Conservation (phyloP, 2,888 invertebrate genomes). For the Euplexia lucipara region DNA sequence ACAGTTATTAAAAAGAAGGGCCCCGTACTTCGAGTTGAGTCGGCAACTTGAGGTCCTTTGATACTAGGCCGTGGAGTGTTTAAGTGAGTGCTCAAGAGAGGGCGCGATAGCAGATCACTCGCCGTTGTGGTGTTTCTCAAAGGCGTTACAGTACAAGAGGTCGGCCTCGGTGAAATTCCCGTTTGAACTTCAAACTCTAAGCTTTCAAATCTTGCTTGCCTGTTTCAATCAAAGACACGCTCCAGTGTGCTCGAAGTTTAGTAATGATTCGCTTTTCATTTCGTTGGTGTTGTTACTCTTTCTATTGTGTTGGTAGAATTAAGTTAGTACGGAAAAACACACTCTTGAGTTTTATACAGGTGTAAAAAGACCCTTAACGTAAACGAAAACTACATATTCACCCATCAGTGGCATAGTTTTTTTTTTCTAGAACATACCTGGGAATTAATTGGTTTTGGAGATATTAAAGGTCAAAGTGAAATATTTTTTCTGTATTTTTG, state of each 20-base stretch:
- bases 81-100: conserved; percentile 81
- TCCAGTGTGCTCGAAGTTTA: conserved; percentile 44
- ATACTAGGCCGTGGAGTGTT: conserved; percentile 77
- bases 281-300: conserved; percentile 25
- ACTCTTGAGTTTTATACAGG: no score
- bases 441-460: no score
- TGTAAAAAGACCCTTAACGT: no score
- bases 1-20: conserved; percentile 64
- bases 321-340: conserved; percentile 6
- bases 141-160: conserved; percentile 64
- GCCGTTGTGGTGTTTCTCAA: conserved; percentile 74
- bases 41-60: conserved; percentile 76
- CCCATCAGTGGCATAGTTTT: no score
- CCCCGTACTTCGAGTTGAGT: conserved; percentile 69
- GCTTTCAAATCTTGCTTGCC: conserved; percentile 62
- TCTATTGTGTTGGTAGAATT: conserved; percentile 33
- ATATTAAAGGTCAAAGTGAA: no score
- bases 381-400: no score
- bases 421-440: no score
- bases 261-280: conserved; percentile 49
- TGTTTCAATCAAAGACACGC: conserved; percentile 63
- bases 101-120: conserved; percentile 75
- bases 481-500: no score
- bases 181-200: conserved; percentile 67
- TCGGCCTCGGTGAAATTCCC: conserved; percentile 55